phyloP scores from a whole-genome alignment of 2,113 vertebrate genomes.

The Sciurus niger region DNA sequence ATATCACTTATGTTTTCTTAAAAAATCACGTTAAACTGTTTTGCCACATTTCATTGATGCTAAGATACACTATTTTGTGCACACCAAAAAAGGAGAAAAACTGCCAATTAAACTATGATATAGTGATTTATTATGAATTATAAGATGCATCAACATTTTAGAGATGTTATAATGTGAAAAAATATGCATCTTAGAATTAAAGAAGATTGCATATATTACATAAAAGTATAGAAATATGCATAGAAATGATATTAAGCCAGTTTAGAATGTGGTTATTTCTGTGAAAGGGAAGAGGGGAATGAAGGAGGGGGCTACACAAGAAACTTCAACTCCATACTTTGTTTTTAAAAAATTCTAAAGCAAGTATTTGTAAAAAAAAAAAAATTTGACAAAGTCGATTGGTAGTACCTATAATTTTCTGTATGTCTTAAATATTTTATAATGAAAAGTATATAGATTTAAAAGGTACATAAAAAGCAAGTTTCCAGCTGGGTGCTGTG shows the following conservation, averaged over 20 bases:
- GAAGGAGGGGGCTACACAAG: not conserved
- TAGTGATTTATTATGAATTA: not conserved
- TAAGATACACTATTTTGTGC: not conserved
- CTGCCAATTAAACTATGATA: not conserved
- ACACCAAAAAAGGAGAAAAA: not conserved
- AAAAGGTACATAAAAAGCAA: constrained; percentile 31
- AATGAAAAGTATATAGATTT: constrained; percentile 34
- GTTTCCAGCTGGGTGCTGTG: too few relatives aligned
- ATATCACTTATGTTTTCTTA: not conserved
- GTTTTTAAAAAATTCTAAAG: constrained; percentile 41
- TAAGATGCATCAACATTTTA: not conserved
- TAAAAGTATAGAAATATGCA: constrained; percentile 19
- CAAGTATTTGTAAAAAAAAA: not conserved
- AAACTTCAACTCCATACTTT: not conserved
- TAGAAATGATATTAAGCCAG: not conserved
- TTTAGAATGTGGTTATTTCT: constrained; percentile 34
- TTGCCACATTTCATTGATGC: not conserved
- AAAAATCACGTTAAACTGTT: not conserved
- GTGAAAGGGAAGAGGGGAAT: not conserved
- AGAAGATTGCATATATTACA: not conserved
- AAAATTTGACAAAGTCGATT: not conserved
- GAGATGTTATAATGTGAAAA: not conserved
- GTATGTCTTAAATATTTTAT: not conserved
- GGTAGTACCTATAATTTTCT: constrained; percentile 50
- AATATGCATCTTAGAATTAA: not conserved